These are phyloP conservation scores for Penaeus japonicus DNA, from an alignment of 1,140 invertebrate genomes.

Conservation along the genomic window DNA sequence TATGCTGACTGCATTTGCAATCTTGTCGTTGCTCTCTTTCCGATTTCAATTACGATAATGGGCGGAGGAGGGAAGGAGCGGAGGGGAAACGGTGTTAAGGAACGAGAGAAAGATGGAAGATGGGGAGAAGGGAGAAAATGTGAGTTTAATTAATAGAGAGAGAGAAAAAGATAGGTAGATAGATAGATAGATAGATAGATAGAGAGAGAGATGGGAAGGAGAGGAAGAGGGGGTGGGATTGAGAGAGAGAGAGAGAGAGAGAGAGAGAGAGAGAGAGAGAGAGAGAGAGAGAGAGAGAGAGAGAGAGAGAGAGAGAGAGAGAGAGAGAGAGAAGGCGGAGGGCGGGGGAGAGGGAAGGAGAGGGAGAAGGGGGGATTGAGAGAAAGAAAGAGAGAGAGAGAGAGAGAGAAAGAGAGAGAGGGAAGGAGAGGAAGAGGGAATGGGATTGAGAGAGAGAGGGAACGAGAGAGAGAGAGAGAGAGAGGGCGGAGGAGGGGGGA, in stretches of 20 bases:
- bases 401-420: no score
- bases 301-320: neutral
- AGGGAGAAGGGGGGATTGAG: neutral
- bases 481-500: no score
- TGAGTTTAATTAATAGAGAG: no score
- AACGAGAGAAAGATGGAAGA: neutral
- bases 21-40: no score
- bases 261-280: neutral
- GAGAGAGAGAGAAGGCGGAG: neutral
- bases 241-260: neutral
- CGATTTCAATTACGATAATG: no score
- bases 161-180: neutral
- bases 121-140: no score
- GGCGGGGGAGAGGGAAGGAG: neutral
- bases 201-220: neutral
- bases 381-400: neutral
- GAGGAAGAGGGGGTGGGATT: neutral
- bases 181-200: neutral
- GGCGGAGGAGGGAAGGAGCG: no score
- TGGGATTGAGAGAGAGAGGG: no score
- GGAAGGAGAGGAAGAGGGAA: no score
- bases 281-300: neutral
- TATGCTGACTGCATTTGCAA: no score
- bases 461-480: no score
- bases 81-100: no score